A percentile compares a stretch with the other conserved stretches of the same genome.
Evolutionary conservation across 2,888 invertebrate genomes (phyloP).

Genomic region (Tortrix viridana): DNA sequence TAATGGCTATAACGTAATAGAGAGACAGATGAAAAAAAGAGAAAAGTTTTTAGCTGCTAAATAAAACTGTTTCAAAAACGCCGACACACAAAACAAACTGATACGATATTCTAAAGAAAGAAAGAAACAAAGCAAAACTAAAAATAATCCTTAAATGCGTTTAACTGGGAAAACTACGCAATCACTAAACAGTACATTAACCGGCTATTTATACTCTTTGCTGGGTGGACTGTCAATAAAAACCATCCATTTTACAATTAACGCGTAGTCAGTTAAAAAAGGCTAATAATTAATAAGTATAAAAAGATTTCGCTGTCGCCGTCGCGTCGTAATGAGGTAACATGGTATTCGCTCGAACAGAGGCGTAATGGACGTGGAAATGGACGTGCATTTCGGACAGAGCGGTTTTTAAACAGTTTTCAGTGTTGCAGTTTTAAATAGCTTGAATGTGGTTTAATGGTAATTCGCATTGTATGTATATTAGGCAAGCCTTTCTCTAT

Average conservation of each 20-base stretch:
- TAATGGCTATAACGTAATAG: too few species aligned
- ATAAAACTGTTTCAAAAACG: too few species aligned
- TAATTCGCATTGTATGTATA: neutral
- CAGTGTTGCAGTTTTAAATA: conserved; percentile 50
- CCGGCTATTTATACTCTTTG: neutral
- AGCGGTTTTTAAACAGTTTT: conserved; percentile 53
- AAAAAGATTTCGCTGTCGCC: conserved; percentile 40
- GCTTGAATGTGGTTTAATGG: neutral
- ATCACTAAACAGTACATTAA: neutral
- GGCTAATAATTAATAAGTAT: conserved; percentile 35
- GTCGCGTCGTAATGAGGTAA: conserved; percentile 5
- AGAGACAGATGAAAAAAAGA: too few species aligned
- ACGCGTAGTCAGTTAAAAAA: conserved; percentile 41
- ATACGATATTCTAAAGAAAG: too few species aligned
- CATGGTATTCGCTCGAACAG: neutral
- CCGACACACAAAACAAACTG: too few species aligned
- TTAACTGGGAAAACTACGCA: neutral
- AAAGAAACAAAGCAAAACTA: too few species aligned
- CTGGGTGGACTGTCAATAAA: conserved; percentile 24
- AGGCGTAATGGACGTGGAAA: neutral
- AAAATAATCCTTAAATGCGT: too few species aligned
- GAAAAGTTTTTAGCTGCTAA: too few species aligned
- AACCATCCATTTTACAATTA: conserved; percentile 52
- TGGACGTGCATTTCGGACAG: neutral
- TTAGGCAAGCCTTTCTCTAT: neutral